phyloP scores from a whole-genome alignment of 2,797 vertebrate species.

The Oreortyx pictus region DNA sequence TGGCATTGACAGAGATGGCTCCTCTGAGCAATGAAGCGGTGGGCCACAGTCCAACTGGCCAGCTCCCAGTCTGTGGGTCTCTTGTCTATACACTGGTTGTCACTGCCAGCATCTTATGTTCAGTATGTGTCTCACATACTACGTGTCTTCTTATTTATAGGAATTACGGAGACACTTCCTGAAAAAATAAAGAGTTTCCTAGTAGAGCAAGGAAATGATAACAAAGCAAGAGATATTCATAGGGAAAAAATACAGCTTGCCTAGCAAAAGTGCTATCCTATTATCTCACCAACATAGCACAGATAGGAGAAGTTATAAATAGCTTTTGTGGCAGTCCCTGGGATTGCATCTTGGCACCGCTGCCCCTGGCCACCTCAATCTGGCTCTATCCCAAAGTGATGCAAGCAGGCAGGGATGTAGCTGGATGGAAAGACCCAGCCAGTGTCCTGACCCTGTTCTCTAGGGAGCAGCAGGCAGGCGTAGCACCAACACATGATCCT shows the following conservation, averaged over 20 bases:
- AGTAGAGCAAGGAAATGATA: slow-evolving; percentile 13
- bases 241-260: slow-evolving; percentile 26
- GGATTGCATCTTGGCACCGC: slow-evolving; percentile 28
- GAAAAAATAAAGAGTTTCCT: neutral
- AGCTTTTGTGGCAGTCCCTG: slow-evolving; percentile 31
- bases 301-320: slow-evolving; percentile 35
- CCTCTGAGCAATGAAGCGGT: neutral
- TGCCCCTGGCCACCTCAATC: slow-evolving; percentile 5
- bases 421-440: neutral
- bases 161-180: neutral
- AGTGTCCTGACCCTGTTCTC: neutral
- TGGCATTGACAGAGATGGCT: neutral
- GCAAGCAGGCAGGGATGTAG: neutral
- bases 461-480: neutral
- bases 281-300: slow-evolving; percentile 48
- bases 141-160: neutral
- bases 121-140: neutral
- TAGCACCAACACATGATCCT: neutral
- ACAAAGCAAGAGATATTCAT: neutral
- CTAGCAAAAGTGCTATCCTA: slow-evolving; percentile 27
- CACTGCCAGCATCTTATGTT: neutral
- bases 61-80: neutral
- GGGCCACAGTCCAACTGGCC: neutral
- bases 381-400: neutral
- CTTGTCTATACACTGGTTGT: neutral